These are phyloP conservation scores for Lithodes maja DNA, from an alignment of 2,888 invertebrate species.

Conservation along the genomic window DNA sequence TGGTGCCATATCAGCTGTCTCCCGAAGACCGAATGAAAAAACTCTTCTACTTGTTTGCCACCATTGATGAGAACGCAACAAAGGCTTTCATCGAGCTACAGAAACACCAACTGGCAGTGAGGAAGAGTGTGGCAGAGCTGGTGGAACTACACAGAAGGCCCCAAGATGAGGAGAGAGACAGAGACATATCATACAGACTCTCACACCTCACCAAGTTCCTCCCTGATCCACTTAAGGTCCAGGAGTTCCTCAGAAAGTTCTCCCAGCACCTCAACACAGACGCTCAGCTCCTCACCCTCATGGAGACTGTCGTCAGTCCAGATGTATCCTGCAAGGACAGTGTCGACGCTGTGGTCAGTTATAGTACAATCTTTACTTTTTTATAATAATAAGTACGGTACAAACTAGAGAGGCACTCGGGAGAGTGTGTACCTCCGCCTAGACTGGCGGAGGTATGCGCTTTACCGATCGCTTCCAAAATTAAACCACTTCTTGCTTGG, in stretches of 20 bases:
- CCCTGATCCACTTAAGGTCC: conserved; percentile 90
- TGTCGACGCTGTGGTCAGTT: conserved; percentile 84
- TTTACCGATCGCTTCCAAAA: too few relatives aligned
- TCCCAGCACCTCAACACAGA: conserved; percentile 86
- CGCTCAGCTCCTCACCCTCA: conserved; percentile 81
- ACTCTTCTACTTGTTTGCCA: conserved; percentile 91
- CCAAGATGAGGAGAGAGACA: conserved; percentile 80
- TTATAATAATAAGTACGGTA: too few relatives aligned
- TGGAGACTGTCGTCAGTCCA: conserved; percentile 88
- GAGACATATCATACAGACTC: conserved; percentile 79
- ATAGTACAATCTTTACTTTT: too few relatives aligned
- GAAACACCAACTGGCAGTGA: conserved; percentile 83
- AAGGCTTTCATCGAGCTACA: conserved; percentile 95
- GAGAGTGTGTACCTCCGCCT: too few relatives aligned
- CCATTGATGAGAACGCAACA: conserved; percentile 95
- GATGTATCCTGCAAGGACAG: conserved; percentile 93
- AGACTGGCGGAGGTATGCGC: too few relatives aligned
- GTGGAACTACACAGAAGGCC: conserved; percentile 87
- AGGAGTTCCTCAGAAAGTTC: conserved; percentile 90
- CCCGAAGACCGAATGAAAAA: conserved; percentile 94
- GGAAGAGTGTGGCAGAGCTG: conserved; percentile 88
- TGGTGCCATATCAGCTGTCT: conserved; percentile 93
- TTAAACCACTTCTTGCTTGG: too few relatives aligned
- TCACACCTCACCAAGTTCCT: conserved; percentile 84
- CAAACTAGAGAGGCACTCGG: too few relatives aligned